Conservation (phyloP, 2,113 vertebrate species). For the Lasiurus cinereus region DNA sequence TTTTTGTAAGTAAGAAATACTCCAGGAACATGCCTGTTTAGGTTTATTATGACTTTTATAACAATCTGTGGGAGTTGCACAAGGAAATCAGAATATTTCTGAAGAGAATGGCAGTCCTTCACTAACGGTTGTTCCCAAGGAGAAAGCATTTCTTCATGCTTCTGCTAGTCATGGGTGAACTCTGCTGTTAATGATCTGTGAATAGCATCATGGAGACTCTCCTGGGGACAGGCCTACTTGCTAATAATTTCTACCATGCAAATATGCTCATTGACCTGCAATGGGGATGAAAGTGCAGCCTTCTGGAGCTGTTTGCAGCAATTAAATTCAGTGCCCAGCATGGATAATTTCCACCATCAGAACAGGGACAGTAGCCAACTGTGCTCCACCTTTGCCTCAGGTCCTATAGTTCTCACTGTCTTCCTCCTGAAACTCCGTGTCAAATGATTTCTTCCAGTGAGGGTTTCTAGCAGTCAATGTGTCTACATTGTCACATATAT, state of each 20-base stretch:
- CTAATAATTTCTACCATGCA: conserved; percentile 81
- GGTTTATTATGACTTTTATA: conserved; percentile 34
- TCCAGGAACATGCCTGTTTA: background rate
- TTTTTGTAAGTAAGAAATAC: background rate
- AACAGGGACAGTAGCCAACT: background rate
- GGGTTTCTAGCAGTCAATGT: background rate
- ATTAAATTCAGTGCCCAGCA: conserved; percentile 71
- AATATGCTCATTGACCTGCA: conserved; percentile 81
- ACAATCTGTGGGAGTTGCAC: background rate
- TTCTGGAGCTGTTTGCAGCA: conserved; percentile 75
- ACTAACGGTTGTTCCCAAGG: conserved; percentile 65
- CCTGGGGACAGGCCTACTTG: conserved; percentile 77
- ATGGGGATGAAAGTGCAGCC: conserved; percentile 67
- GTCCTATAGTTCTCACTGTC: conserved; percentile 19
- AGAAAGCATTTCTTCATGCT: conserved; percentile 67
- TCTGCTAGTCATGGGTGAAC: conserved; percentile 76
- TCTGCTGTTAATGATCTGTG: conserved; percentile 79
- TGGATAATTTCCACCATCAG: conserved; percentile 69
- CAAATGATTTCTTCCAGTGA: conserved; percentile 34
- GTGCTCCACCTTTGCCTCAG: conserved; percentile 40
- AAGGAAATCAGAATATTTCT: conserved; percentile 11
- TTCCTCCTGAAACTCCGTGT: conserved; percentile 47
- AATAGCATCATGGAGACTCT: conserved; percentile 73
- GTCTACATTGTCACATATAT: conserved; percentile 21
- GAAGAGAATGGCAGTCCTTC: conserved; percentile 32